Percentiles rank a stretch among this genome's conserved stretches.
These are phyloP conservation scores for Alethe castanea DNA, from an alignment of 2,113 vertebrate species.

Conservation along the genomic window DNA sequence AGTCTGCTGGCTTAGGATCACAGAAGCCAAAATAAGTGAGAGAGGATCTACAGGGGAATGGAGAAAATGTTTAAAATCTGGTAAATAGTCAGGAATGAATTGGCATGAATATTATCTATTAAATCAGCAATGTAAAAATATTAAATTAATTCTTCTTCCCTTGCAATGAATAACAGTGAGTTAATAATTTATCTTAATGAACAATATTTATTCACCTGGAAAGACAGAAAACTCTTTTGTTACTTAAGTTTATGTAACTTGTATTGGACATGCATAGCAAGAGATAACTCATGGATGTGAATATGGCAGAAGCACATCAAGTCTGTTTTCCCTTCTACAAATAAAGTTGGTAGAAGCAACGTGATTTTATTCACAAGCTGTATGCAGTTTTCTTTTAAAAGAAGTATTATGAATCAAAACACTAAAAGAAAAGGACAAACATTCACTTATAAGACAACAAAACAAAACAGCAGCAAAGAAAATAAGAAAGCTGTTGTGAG, in stretches of 20 bases:
- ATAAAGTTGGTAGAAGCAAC: neutral
- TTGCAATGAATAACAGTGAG: neutral
- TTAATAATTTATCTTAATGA: neutral
- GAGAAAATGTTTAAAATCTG: neutral
- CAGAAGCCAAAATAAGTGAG: slow-evolving; percentile 4
- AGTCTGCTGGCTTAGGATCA: slow-evolving; percentile 6
- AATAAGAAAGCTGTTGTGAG: neutral
- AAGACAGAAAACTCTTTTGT: neutral
- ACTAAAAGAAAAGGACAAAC: neutral
- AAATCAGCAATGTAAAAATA: neutral
- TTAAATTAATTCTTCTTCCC: neutral
- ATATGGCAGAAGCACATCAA: neutral
- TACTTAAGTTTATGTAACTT: neutral
- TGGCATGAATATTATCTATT: neutral
- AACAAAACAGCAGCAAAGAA: neutral
- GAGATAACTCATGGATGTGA: neutral
- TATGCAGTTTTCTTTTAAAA: neutral
- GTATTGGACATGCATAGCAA: neutral
- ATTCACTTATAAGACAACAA: neutral
- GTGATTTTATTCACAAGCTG: neutral
- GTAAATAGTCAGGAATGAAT: neutral
- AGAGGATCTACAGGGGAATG: neutral
- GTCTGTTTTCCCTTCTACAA: neutral
- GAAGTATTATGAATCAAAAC: neutral
- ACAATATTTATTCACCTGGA: neutral